These are phyloP conservation scores for Actinemys pallida DNA, from an alignment of 2,113 vertebrate genomes.

Conservation along the genomic window DNA sequence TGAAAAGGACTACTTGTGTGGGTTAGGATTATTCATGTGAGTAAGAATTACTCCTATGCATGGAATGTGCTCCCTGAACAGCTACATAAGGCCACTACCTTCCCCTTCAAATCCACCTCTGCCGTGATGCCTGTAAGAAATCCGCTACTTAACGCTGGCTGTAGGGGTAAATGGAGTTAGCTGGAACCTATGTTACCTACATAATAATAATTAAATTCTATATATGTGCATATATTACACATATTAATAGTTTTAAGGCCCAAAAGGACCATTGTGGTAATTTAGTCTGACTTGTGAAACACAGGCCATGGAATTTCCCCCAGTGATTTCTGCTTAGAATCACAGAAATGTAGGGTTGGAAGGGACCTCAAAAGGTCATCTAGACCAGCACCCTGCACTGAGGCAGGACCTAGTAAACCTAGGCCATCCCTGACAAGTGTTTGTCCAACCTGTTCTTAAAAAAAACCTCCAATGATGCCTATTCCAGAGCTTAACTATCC, in stretches of 20 bases:
- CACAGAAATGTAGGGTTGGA: neutral
- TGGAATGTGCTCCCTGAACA: neutral
- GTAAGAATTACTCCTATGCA: neutral
- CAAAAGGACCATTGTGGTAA: neutral
- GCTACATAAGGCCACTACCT: neutral
- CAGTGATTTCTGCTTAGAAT: neutral
- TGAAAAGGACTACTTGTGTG: neutral
- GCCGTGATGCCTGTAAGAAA: neutral
- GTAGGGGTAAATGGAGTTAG: neutral
- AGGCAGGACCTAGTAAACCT: neutral
- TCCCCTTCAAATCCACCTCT: neutral
- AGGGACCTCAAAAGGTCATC: neutral
- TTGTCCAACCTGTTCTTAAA: neutral
- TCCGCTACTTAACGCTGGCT: neutral
- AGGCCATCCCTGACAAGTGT: neutral
- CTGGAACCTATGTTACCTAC: neutral
- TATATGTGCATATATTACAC: neutral
- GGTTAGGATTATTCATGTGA: neutral
- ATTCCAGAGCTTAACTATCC: neutral
- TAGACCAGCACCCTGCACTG: neutral
- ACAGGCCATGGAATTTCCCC: neutral
- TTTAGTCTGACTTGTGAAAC: slow-evolving; percentile 39
- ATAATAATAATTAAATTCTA: neutral
- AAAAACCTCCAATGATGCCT: neutral
- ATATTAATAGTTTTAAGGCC: neutral